phyloP scores from a whole-genome alignment of 2,113 vertebrate species.

The Dicrurus megarhynchus region DNA sequence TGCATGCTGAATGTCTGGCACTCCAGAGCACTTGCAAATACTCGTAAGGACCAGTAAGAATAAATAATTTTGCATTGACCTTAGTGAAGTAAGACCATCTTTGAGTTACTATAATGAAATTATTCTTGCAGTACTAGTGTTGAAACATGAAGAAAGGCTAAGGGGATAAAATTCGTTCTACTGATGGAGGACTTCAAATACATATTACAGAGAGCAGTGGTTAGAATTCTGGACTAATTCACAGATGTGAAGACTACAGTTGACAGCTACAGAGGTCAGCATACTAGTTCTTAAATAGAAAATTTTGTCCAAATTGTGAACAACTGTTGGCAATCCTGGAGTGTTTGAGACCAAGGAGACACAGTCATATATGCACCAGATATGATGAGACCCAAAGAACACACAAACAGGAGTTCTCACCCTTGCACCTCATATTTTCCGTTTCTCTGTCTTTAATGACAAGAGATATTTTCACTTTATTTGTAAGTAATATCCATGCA shows the following conservation, averaged over 20 bases:
- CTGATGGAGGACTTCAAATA: background rate
- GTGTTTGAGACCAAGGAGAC: background rate
- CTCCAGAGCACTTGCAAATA: background rate
- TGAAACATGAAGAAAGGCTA: background rate
- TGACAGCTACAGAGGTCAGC: background rate
- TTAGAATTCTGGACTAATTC: background rate
- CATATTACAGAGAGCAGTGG: background rate
- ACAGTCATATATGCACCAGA: rapidly evolving
- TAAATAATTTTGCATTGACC: background rate
- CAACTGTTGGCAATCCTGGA: background rate
- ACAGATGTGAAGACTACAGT: background rate
- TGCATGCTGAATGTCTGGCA: background rate
- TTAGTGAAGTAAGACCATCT: background rate
- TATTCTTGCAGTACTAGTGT: background rate
- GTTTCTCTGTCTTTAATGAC: background rate
- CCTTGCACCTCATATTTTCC: background rate
- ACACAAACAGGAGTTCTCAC: background rate
- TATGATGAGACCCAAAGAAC: background rate
- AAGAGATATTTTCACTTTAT: background rate
- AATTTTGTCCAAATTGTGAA: background rate
- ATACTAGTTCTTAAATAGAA: background rate
- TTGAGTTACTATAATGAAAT: background rate
- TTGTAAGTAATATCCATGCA: background rate
- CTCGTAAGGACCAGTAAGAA: background rate
- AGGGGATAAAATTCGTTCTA: background rate